Evolutionary conservation across 64 coral and sea anemone genomes (phyloP).

Genomic region (Anthopleura sola): DNA sequence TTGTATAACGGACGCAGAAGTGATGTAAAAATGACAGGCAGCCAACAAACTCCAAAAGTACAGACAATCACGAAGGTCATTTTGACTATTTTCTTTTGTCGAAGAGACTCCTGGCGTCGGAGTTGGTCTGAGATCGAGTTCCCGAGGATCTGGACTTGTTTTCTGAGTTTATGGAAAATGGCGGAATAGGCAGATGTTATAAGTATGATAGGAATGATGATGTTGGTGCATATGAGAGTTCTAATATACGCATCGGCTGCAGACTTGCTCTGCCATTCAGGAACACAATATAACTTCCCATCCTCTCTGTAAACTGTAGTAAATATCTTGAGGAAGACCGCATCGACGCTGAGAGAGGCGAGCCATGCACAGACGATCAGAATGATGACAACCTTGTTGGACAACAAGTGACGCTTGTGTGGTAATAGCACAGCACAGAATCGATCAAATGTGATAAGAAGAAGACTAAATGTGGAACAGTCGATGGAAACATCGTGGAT

Average conservation of each 20-base stretch:
- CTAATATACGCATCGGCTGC: background rate
- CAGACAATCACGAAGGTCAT: background rate
- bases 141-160: background rate
- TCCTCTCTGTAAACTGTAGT: background rate
- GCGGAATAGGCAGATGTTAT: background rate
- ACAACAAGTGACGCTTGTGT: background rate
- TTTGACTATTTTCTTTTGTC: background rate
- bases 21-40: background rate
- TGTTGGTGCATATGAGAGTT: background rate
- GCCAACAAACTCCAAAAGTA: background rate
- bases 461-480: background rate
- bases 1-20: too few species aligned
- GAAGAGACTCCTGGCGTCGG: background rate
- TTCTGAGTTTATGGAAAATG: background rate
- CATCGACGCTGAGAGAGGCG: background rate
- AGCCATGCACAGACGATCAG: background rate
- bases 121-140: background rate
- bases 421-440: background rate
- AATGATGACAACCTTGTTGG: background rate
- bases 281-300: background rate
- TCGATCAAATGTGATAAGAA: conserved; percentile 5
- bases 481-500: background rate
- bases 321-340: background rate
- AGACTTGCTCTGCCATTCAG: background rate
- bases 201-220: background rate